These are phyloP conservation scores for Clarias macrocephalus DNA, from an alignment of 2,113 vertebrate genomes.

Conservation along the genomic window DNA sequence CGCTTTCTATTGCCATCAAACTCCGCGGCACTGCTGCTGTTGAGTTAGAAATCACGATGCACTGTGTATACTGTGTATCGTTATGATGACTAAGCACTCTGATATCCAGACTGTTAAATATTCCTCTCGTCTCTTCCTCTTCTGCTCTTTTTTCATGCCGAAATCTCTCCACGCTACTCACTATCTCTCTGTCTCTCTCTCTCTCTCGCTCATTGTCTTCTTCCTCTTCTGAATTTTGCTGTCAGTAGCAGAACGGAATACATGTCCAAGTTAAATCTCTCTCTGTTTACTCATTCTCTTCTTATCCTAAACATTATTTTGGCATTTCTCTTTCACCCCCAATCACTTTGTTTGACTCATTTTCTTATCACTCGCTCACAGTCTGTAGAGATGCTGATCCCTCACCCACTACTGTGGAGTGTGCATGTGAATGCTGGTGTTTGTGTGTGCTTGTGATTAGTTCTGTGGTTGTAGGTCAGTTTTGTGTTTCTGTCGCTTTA, in stretches of 20 bases:
- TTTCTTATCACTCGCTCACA: slow-evolving; percentile 50
- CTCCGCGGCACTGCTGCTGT: neutral
- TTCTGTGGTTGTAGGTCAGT: slow-evolving; percentile 26
- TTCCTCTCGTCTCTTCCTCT: neutral
- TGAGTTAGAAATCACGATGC: neutral
- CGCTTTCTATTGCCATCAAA: neutral
- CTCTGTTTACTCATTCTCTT: slow-evolving; percentile 12
- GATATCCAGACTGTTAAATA: neutral
- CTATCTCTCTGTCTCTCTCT: neutral
- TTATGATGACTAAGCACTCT: neutral
- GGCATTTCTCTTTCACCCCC: slow-evolving; percentile 8
- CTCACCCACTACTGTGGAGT: slow-evolving; percentile 21
- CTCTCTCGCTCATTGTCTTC: neutral
- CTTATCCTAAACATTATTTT: slow-evolving; percentile 14
- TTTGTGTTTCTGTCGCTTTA: neutral
- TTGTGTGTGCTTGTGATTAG: slow-evolving; percentile 13
- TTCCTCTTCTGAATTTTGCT: neutral
- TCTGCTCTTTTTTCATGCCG: neutral
- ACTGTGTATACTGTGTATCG: neutral
- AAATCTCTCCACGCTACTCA: neutral
- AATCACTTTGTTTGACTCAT: slow-evolving; percentile 48
- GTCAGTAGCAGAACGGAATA: slow-evolving; percentile 5
- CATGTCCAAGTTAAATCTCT: neutral
- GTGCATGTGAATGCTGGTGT: neutral
- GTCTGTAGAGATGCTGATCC: slow-evolving; percentile 42